Conservation (phyloP, 2,888 invertebrate species). For the Odontothrips loti region DNA sequence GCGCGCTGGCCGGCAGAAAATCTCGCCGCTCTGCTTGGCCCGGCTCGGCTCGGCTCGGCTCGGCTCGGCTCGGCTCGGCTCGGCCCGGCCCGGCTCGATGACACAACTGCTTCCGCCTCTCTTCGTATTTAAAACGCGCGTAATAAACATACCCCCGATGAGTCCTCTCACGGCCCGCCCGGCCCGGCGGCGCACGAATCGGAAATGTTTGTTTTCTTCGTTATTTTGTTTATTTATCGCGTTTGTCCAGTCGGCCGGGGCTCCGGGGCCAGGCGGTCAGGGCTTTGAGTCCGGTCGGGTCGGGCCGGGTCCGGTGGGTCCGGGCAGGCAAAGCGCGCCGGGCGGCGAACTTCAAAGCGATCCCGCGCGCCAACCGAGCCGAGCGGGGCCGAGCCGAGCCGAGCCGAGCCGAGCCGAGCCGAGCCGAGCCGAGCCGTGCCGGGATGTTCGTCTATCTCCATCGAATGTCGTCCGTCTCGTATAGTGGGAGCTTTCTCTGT, state of each 20-base stretch:
- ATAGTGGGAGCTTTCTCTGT: no score
- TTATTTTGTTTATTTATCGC: conserved; percentile 18
- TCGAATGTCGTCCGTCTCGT: background rate
- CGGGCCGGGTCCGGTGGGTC: background rate
- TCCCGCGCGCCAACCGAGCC: background rate
- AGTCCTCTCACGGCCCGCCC: background rate
- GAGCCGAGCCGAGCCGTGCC: no score
- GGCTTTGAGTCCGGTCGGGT: background rate
- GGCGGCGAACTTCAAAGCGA: conserved; percentile 10
- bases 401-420: no score
- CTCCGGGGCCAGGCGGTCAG: background rate
- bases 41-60: background rate
- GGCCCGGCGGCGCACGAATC: background rate
- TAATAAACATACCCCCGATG: conserved; percentile 4
- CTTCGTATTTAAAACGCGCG: conserved; percentile 13
- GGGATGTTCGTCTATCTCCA: conserved; percentile 7
- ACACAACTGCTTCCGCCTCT: background rate
- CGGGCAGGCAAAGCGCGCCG: background rate
- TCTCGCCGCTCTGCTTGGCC: background rate
- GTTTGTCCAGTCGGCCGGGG: background rate
- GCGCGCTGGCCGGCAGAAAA: no score
- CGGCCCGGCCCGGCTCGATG: background rate
- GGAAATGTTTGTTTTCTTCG: background rate
- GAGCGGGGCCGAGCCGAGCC: no score
- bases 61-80: background rate